A percentile compares a stretch with the other conserved stretches of the same genome.
These are phyloP conservation scores for Phaethon lepturus DNA, from an alignment of 2,113 vertebrate genomes.

Conservation along the genomic window DNA sequence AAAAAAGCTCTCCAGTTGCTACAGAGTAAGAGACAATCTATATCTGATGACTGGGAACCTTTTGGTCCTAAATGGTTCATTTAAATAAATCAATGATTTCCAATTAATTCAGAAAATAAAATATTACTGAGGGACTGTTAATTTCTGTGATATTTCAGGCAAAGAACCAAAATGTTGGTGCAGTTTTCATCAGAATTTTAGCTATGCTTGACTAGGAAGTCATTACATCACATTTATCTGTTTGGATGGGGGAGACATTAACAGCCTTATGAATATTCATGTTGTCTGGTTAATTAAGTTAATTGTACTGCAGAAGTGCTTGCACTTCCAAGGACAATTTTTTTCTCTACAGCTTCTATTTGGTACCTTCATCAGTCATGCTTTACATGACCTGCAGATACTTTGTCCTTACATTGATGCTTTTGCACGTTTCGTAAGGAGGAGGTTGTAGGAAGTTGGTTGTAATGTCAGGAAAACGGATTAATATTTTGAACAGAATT, in stretches of 20 bases:
- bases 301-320: constrained; percentile 92
- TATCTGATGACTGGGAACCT: constrained; percentile 53
- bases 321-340: constrained; percentile 86
- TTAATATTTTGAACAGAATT: constrained; percentile 32
- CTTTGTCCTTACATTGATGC: constrained; percentile 43
- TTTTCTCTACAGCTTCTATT: constrained; percentile 57
- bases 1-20: constrained; percentile 73
- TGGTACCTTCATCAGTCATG: constrained; percentile 70
- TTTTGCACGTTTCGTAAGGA: constrained; percentile 30
- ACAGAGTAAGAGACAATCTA: constrained; percentile 64
- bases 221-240: constrained; percentile 92
- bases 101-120: constrained; percentile 82
- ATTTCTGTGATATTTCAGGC: constrained; percentile 85
- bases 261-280: constrained; percentile 94
- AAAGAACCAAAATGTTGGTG: constrained; percentile 82
- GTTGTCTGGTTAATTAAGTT: constrained; percentile 92
- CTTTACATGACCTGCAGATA: constrained; percentile 59
- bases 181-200: constrained; percentile 86
- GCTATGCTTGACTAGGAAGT: constrained; percentile 91
- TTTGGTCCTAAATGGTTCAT: constrained; percentile 50
- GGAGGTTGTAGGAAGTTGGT: not conserved
- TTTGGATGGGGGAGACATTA: constrained; percentile 91
- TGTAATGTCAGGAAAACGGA: constrained; percentile 26
- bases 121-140: constrained; percentile 79
- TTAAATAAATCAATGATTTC: constrained; percentile 76